A percentile compares a stretch with the other conserved stretches of the same genome.
Conservation (phyloP, 2,113 vertebrate genomes). For the Cervus canadensis region DNA sequence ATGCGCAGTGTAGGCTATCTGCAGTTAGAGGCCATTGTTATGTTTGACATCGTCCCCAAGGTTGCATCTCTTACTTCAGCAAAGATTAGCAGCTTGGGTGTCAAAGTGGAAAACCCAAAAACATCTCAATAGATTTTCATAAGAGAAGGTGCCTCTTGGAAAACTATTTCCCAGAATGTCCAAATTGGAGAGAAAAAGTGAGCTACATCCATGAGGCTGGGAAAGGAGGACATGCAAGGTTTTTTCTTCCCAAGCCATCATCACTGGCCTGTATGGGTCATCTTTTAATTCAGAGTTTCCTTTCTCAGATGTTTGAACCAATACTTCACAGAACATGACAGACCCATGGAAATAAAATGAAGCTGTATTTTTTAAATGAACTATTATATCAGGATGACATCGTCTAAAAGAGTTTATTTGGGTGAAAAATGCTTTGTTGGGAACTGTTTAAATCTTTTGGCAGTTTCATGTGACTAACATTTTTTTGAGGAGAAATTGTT, state of each 20-base stretch:
- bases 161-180: constrained; percentile 5
- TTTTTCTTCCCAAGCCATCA: neutral
- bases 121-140: neutral
- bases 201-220: neutral
- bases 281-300: neutral
- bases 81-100: neutral
- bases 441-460: neutral
- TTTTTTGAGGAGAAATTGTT: constrained; percentile 17
- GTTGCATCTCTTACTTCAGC: neutral
- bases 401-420: neutral
- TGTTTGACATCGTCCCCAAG: neutral
- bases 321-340: neutral
- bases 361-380: neutral
- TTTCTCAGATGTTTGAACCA: neutral
- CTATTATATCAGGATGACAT: neutral
- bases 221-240: neutral
- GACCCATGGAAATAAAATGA: neutral
- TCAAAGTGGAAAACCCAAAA: neutral
- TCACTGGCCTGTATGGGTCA: neutral
- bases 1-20: neutral
- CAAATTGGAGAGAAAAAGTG: neutral
- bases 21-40: neutral
- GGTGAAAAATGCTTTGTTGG: neutral
- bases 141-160: neutral
- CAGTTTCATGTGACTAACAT: constrained; percentile 1